Conservation (phyloP, 2,888 invertebrate species). For the Drosophila aldrichi region DNA sequence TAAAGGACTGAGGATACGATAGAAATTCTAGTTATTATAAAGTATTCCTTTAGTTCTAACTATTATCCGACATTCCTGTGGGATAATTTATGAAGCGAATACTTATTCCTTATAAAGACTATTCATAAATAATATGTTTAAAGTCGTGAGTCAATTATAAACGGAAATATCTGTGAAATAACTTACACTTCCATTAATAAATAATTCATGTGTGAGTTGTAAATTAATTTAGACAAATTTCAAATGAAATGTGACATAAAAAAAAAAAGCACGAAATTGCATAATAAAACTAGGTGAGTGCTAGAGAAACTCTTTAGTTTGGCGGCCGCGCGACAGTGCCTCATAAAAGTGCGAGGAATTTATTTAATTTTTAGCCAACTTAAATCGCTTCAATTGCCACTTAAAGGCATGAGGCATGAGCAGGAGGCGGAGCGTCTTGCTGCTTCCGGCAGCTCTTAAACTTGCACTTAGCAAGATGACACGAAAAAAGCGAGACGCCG, state of each 20-base stretch:
- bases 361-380: conserved; percentile 9
- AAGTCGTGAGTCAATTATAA: no score
- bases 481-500: conserved; percentile 28
- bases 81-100: no score
- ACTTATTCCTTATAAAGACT: no score
- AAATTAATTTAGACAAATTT: no score
- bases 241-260: not conserved
- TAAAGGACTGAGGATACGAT: no score
- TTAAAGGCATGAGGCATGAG: not conserved
- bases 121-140: no score
- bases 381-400: conserved; percentile 22
- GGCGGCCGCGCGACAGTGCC: not conserved
- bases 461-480: conserved; percentile 69
- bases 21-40: no score
- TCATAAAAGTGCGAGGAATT: not conserved
- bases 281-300: not conserved
- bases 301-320: not conserved
- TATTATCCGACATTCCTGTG: no score
- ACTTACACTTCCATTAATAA: no score
- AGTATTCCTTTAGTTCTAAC: no score
- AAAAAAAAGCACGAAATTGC: not conserved
- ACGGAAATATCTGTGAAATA: no score
- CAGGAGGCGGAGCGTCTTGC: not conserved
- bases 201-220: no score
- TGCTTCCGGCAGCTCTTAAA: conserved; percentile 33